Conservation (phyloP, 2,888 invertebrate species). For the Kuschelorhynchus macadamiae region DNA sequence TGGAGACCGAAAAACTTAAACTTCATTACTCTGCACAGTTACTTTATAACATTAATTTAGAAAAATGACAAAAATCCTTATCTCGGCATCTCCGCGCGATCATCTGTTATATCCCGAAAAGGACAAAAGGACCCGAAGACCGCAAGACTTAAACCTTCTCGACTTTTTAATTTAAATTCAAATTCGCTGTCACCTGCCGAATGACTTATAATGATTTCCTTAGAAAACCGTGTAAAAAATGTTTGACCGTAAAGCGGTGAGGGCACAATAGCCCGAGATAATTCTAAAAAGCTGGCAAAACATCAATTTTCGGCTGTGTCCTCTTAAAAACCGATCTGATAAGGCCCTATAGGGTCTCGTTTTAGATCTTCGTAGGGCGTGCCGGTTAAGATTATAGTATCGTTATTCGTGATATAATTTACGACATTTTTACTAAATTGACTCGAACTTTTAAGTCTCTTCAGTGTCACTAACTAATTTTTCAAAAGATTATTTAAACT, state of each 20-base stretch:
- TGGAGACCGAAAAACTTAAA: too few species aligned
- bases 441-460: too few species aligned
- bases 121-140: constrained; percentile 9
- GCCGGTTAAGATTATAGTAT: constrained; percentile 27
- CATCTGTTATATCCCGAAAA: constrained; percentile 32
- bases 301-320: constrained; percentile 64
- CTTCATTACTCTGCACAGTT: too few species aligned
- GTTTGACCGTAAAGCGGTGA: constrained; percentile 16
- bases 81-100: constrained; percentile 8
- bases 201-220: constrained; percentile 50
- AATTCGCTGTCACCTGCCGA: constrained; percentile 39
- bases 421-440: too few species aligned
- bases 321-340: constrained; percentile 56
- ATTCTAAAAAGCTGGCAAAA: constrained; percentile 63
- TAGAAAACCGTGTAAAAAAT: constrained; percentile 45
- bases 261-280: constrained; percentile 31
- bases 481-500: too few species aligned
- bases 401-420: too few species aligned
- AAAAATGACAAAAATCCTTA: background rate
- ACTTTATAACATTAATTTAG: background rate
- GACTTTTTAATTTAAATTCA: constrained; percentile 46
- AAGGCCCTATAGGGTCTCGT: constrained; percentile 56
- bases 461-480: too few species aligned
- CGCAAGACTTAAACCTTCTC: constrained; percentile 9
- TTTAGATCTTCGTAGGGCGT: constrained; percentile 45